Base-by-base conservation (phyloP, 2,113 vertebrate genomes). In the Alexandromys fortis region DNA sequence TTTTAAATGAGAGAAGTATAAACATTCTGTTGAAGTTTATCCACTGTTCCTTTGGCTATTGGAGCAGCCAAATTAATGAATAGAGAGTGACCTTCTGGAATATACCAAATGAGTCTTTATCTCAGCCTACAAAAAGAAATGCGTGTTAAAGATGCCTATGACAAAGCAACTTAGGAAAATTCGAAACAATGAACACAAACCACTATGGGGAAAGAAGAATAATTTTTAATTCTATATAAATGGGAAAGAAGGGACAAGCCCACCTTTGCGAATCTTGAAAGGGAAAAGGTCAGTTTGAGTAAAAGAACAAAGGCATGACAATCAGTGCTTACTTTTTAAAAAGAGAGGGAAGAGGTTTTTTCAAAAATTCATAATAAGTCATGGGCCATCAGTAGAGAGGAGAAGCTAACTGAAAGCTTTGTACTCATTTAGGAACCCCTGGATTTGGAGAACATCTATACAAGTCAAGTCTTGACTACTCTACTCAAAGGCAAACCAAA, bases 21-120 rank as follows among this genome's bases (percentile, higher is more conserved):
- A 94, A 75, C n/a, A 30, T 83, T 67, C 65, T 10, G 38, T 75
- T 90, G 86, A 88, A 88, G 70, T 58, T 83, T 91, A 89, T 92
- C 30, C 28, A 72, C 33, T 42, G 73, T 76, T 49, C 81, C 26
- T 77, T 92, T 67, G 49, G n/a, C 85, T 67, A 10, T 24, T 92
- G 77, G 33, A 82, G 67, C 24, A 82, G 22, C 38, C 78, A 83
- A 95, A 42, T 45, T 58, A 85, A 70, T 73, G 93, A 94, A 55
- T 58, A n/a, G 68, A 96, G 42, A 94, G 65, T 82, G 28, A 35
- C 58, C 86, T 96, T 90, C 42, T 45, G 38, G 28, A 30, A 81
- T 10, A 33, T 70, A 63, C 28, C 16, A 78, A 92, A 63, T 52
- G 79, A 61, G 68, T 89, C 35, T 75, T 95, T 55, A 68, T 61